Evolutionary conservation across 1,140 invertebrate species (phyloP), one percentile per base, ranked within the genome.

Genomic region (Halyomorpha halys): DNA sequence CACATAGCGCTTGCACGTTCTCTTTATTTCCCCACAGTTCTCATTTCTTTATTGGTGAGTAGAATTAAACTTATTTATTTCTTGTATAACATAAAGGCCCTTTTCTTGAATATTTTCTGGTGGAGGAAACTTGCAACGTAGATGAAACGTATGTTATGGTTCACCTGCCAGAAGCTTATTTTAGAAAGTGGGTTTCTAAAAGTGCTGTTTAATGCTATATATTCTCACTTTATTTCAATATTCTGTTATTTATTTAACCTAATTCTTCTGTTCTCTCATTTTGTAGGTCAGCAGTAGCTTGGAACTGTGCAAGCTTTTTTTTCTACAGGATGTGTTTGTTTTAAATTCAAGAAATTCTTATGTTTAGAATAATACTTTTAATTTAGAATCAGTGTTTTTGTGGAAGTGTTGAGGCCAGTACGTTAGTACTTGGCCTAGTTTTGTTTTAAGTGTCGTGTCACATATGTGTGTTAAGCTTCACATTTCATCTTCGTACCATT

Each of bases 401-500:
- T 60, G 59, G 16, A 15, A 53, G 63, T 59, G 27, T 53, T 59
- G 56, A 64, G 63, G 53, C 63, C 54, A 44, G 53, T 59, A 25
- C 19, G 5, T 39, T 8, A 56, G 25, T 39, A 21, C 53, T 44
- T 23, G 63, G 53, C 53, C 63, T 59, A 64, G 39, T 34, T 59
- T 59, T 19, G 19, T 59, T 13, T 34, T 44, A 53, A 51, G 34
- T 44, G 63, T 30, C 25, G 56, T n/a, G 45, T 64, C 53, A 64
- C 63, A 59, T 64, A 64, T 64, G 63, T 64, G 63, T 64, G 53
- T 51, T 47, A 64, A 64, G 34, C 47, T 44, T 18, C 18, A 49
- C 16, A 49, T 27, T n/a, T 47, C 13, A 44, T 21, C n/a, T 23
- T 59, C 44, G 16, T 25, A 18, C n/a, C 27, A 44, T 51, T 44